Conservation (phyloP, 2,113 vertebrate genomes). For the Ochotona princeps region DNA sequence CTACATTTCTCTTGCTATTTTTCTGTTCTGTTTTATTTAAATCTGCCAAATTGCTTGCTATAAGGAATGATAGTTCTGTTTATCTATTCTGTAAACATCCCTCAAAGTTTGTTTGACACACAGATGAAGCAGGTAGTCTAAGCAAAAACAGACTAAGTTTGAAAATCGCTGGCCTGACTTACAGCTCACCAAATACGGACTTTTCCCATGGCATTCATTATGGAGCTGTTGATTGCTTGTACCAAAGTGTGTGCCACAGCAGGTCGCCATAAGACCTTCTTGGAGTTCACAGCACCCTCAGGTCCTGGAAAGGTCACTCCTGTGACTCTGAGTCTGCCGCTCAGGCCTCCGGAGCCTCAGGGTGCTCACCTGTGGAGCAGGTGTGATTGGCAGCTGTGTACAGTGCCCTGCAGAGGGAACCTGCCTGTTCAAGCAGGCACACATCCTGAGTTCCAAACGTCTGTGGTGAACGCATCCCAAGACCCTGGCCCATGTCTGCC, state of each 20-base stretch:
- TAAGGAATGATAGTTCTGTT: slow-evolving; percentile 2
- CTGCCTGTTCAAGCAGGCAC: not conserved
- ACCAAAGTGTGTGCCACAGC: not conserved
- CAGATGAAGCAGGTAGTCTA: slow-evolving; percentile 11
- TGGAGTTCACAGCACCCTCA: not conserved
- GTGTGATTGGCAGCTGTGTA: not conserved
- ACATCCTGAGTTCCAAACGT: not conserved
- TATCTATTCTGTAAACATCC: slow-evolving; percentile 41
- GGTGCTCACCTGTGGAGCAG: not conserved
- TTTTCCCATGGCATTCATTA: slow-evolving; percentile 1
- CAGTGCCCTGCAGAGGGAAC: not conserved
- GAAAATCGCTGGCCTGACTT: not conserved
- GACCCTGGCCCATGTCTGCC: no score
- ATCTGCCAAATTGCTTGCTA: not conserved
- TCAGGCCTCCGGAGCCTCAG: not conserved
- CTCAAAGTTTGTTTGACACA: slow-evolving; percentile 28
- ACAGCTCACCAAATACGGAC: not conserved
- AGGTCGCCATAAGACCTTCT: not conserved
- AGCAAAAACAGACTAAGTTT: slow-evolving; percentile 20
- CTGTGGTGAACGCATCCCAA: no score
- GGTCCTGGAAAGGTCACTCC: not conserved
- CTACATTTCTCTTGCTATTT: slow-evolving; percentile 37
- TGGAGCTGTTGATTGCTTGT: not conserved
- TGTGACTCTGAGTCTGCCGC: not conserved
- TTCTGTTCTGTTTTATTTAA: slow-evolving; percentile 41